Percentiles rank a stretch among this genome's conserved stretches.
These are phyloP conservation scores for Allacma fusca DNA, from an alignment of 2,888 invertebrate genomes.

Conservation along the genomic window DNA sequence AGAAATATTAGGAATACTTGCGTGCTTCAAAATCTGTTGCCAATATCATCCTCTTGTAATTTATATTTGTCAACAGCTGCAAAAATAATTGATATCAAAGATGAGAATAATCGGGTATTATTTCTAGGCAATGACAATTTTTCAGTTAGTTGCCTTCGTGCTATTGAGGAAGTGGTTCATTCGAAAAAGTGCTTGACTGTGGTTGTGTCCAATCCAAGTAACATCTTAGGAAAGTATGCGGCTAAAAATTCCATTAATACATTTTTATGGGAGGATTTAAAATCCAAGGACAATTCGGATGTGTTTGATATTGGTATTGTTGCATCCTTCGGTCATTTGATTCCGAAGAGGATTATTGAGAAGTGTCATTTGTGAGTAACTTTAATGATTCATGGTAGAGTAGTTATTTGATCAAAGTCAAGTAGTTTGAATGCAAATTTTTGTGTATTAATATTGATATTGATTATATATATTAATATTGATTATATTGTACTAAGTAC, in stretches of 20 bases:
- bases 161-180: constrained; percentile 64
- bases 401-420: too few relatives aligned
- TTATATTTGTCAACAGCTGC: too few relatives aligned
- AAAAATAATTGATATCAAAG: neutral
- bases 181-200: constrained; percentile 48
- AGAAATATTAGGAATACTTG: too few relatives aligned
- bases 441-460: too few relatives aligned
- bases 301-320: constrained; percentile 86
- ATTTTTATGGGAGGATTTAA: constrained; percentile 71
- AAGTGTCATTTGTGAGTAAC: constrained; percentile 82
- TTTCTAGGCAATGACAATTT: constrained; percentile 90
- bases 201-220: constrained; percentile 66
- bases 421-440: too few relatives aligned
- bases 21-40: too few relatives aligned
- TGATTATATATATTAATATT: too few relatives aligned
- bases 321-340: constrained; percentile 92
- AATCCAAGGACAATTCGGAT: constrained; percentile 63
- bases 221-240: constrained; percentile 76
- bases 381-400: too few relatives aligned
- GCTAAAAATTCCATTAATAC: constrained; percentile 69
- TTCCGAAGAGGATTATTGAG: constrained; percentile 77
- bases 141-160: constrained; percentile 77
- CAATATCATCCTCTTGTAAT: too few relatives aligned
- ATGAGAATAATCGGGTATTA: constrained; percentile 66
- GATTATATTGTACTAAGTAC: too few relatives aligned